Base-by-base conservation (phyloP, 2,888 invertebrate genomes). In the Trichopoda pennipes region DNA sequence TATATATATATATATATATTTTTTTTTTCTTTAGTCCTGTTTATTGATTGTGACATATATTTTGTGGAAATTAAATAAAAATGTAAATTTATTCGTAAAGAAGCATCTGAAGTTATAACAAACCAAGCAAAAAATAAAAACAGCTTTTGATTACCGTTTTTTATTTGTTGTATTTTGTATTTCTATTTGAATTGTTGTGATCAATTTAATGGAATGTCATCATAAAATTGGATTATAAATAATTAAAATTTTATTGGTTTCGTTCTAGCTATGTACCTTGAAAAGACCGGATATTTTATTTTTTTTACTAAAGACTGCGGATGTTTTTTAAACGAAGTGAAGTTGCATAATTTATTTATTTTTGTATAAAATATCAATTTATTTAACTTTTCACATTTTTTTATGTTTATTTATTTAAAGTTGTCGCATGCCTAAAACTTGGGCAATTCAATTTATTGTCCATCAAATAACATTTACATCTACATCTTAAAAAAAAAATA, bases 11-110 rank as follows among this genome's bases (percentile, higher is more conserved):
- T n/a, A n/a, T n/a, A n/a, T n/a, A n/a, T n/a, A n/a, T n/a, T n/a
- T n/a, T n/a, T 38, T 28, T 38, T 38, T 2, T 3, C 3, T 38
- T 38, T 12, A 12, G 10, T 38, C 12, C 38, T 12, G 2, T 38
- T 38, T 38, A 38, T 53, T 73, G 64, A 68, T 77, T 69, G 58
- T 69, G 51, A n/a, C 51, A 51, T 72, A 23, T 19, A 86, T 86
- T 87, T 88, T 87, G 85, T 86, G 84, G 84, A 85, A 87, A 87
- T 88, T 87, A 86, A 86, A 88, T 88, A 88, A 87, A 88, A 86
- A 28, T 28, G 38, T 10, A 38, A 38, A 38, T 38, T 38, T 38
- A 38, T 28, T 28, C 8, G 28, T 28, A 28, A 28, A 28, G 6
- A 38, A 38, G 1, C 2, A 12, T 12, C 38, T 38, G 12, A 38